Evolutionary conservation across 2,113 vertebrate genomes (phyloP).

Genomic region (western clawed frog (Xenopus tropicalis)): DNA sequence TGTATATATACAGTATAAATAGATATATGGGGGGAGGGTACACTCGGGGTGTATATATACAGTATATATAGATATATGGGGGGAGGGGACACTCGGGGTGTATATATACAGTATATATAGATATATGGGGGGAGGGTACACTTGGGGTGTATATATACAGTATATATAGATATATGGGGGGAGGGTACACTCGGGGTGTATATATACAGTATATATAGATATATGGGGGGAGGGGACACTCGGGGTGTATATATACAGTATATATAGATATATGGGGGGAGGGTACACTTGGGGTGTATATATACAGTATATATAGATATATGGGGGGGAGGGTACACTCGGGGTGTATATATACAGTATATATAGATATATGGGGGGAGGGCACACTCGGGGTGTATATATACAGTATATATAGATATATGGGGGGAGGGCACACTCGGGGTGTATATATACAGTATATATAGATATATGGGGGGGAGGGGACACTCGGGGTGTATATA

Average conservation of each 20-base stretch:
- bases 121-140: no score
- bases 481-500: no score
- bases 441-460: not conserved
- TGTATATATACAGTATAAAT: no score
- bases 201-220: conserved; percentile 21
- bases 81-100: no score
- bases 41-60: no score
- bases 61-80: no score
- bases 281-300: not conserved
- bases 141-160: no score
- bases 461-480: conserved; percentile 48
- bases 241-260: not conserved
- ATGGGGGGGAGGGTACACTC: not conserved
- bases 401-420: conserved; percentile 46
- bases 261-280: conserved; percentile 45
- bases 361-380: conserved; percentile 46
- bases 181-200: not conserved
- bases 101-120: no score
- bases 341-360: not conserved
- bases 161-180: conserved; percentile 46
- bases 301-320: conserved; percentile 46
- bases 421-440: not conserved
- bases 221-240: conserved; percentile 35
- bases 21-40: no score
- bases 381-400: not conserved